Conservation (phyloP, 2,888 invertebrate species). For the Conchocele bisecta region DNA sequence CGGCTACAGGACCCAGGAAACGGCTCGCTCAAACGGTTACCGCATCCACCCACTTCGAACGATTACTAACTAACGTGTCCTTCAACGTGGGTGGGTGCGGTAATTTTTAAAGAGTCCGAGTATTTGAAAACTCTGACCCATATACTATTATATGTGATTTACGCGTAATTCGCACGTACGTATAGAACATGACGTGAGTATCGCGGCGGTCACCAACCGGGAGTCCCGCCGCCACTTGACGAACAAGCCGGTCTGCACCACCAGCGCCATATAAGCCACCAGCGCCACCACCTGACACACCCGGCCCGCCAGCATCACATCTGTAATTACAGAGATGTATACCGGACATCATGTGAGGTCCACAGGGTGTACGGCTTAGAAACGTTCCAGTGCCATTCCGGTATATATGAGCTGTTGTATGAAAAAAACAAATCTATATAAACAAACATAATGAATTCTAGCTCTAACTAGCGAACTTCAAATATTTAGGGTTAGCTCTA, state of each 20-base stretch:
- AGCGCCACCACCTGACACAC: conserved; percentile 29
- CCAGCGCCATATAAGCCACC: conserved; percentile 16
- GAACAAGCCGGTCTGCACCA: conserved; percentile 19
- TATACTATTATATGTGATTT: not conserved
- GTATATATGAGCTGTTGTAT: too few species aligned
- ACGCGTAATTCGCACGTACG: too few species aligned
- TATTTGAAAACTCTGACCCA: not conserved
- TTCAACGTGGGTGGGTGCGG: not conserved
- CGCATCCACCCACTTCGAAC: not conserved
- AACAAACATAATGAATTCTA: too few species aligned
- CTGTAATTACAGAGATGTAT: too few species aligned
- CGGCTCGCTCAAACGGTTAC: too few species aligned
- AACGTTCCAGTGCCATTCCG: too few species aligned
- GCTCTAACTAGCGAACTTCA: too few species aligned
- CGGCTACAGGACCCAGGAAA: too few species aligned
- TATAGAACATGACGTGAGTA: conserved; percentile 30
- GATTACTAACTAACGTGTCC: not conserved
- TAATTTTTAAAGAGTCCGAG: not conserved
- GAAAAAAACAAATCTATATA: too few species aligned
- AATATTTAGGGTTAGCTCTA: too few species aligned
- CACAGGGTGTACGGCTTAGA: too few species aligned
- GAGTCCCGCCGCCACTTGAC: conserved; percentile 27
- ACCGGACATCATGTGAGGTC: too few species aligned
- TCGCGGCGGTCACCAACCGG: conserved; percentile 34
- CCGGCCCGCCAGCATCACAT: conserved; percentile 39